phyloP scores from a whole-genome alignment of 2,797 vertebrate genomes.

The Fistularia commersonii region DNA sequence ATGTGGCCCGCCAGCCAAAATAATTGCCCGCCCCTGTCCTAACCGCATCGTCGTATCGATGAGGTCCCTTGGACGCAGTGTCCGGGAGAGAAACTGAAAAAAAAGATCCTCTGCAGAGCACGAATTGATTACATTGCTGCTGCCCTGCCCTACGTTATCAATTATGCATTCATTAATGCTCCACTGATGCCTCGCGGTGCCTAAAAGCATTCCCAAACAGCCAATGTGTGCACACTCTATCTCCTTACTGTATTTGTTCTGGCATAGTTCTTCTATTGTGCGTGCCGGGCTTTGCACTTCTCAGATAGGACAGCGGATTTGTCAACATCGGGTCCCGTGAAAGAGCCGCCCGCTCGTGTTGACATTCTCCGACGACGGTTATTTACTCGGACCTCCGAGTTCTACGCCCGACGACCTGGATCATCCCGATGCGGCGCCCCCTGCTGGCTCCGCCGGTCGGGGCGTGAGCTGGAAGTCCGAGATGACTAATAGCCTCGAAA shows the following conservation, averaged over 20 bases:
- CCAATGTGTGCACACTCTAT: slow-evolving; percentile 27
- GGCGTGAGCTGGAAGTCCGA: too few relatives aligned
- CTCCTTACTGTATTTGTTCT: slow-evolving; percentile 70
- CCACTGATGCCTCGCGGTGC: slow-evolving; percentile 4
- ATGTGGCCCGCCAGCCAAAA: too few relatives aligned
- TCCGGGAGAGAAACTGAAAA: too few relatives aligned
- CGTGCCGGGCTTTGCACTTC: slow-evolving; percentile 57
- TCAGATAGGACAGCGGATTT: slow-evolving; percentile 74
- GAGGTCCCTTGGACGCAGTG: too few relatives aligned
- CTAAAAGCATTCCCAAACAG: slow-evolving; percentile 40
- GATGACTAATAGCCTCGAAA: too few relatives aligned
- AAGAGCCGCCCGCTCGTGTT: slow-evolving; percentile 66
- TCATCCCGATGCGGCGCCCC: slow-evolving; percentile 37
- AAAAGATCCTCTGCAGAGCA: slow-evolving; percentile 2
- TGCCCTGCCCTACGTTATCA: slow-evolving; percentile 6
- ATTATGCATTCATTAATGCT: slow-evolving; percentile 5
- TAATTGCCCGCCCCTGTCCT: too few relatives aligned
- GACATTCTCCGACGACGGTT: slow-evolving; percentile 69
- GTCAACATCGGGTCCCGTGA: slow-evolving; percentile 71
- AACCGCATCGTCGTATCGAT: too few relatives aligned
- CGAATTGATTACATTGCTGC: slow-evolving; percentile 2
- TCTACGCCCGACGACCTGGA: slow-evolving; percentile 37
- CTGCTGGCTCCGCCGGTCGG: slow-evolving; percentile 35
- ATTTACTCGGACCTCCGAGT: slow-evolving; percentile 70
- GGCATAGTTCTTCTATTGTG: slow-evolving; percentile 61